Evolutionary conservation across 2,888 invertebrate species (phyloP).

Genomic region (Sipha maydis): DNA sequence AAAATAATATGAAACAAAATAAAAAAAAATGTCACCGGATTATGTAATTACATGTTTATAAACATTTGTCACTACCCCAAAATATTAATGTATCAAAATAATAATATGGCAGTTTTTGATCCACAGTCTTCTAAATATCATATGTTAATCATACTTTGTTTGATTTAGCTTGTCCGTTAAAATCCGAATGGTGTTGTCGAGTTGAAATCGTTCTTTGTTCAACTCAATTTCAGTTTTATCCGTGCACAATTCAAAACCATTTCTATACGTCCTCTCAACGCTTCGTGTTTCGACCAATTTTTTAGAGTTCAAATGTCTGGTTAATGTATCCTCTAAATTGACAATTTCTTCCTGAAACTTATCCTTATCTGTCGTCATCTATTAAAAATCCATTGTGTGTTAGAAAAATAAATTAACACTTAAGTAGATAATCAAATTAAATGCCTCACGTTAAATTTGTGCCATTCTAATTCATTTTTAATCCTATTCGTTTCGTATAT

Average conservation of each 20-base stretch:
- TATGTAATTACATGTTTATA: no score
- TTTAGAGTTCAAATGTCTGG: conserved; percentile 79
- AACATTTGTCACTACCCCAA: no score
- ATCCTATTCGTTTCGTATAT: conserved; percentile 88
- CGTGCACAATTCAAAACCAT: conserved; percentile 79
- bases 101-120: no score
- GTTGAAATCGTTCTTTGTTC: conserved; percentile 73
- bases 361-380: conserved; percentile 87
- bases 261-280: conserved; percentile 83
- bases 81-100: no score
- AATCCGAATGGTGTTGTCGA: conserved; percentile 12
- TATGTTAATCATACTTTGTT: conserved; percentile 1
- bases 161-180: conserved; percentile 20
- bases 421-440: not conserved
- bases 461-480: conserved; percentile 89
- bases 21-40: no score
- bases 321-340: conserved; percentile 78
- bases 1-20: no score
- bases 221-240: conserved; percentile 80
- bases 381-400: conserved; percentile 62
- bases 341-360: conserved; percentile 83
- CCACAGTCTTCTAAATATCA: no score
- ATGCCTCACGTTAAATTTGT: conserved; percentile 75
- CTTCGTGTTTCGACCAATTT: conserved; percentile 89
- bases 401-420: not conserved